Percentiles rank a stretch among this genome's conserved stretches.
These are phyloP conservation scores for Struthidea cinerea DNA, from an alignment of 2,113 vertebrate species.

Conservation along the genomic window DNA sequence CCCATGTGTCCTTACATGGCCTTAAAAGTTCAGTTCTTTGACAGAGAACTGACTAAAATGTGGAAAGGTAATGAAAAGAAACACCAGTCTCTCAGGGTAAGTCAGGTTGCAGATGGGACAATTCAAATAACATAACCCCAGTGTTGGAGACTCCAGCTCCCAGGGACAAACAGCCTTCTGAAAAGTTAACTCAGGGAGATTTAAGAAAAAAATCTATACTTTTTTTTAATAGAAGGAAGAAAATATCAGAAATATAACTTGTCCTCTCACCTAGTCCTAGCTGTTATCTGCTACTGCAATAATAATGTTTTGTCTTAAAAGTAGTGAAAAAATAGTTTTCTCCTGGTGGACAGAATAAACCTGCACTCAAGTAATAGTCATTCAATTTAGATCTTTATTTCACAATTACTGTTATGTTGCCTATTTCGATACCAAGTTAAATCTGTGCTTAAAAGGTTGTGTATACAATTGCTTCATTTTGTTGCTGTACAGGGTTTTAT, in stretches of 20 bases:
- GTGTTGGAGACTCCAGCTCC: neutral
- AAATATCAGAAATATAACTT: neutral
- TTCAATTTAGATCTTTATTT: neutral
- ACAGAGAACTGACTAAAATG: neutral
- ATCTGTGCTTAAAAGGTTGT: neutral
- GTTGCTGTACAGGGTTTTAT: neutral
- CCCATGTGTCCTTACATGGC: too few species aligned
- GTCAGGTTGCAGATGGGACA: neutral
- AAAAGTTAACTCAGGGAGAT: neutral
- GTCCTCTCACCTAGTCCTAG: neutral
- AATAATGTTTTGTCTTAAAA: neutral
- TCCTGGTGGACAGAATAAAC: neutral
- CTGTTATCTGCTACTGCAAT: neutral
- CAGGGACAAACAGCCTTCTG: neutral
- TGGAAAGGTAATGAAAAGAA: neutral
- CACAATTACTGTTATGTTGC: neutral
- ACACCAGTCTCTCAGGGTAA: neutral
- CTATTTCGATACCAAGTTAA: neutral
- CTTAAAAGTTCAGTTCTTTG: neutral
- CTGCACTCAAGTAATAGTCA: neutral
- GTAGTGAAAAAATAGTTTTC: neutral
- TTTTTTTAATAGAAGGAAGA: neutral
- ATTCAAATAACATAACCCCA: neutral
- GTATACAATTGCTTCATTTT: neutral
- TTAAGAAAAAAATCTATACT: neutral